A percentile compares a stretch with the other conserved stretches of the same genome.
Evolutionary conservation across 2,888 invertebrate genomes (phyloP).

Genomic region (Phengaris alcon): DNA sequence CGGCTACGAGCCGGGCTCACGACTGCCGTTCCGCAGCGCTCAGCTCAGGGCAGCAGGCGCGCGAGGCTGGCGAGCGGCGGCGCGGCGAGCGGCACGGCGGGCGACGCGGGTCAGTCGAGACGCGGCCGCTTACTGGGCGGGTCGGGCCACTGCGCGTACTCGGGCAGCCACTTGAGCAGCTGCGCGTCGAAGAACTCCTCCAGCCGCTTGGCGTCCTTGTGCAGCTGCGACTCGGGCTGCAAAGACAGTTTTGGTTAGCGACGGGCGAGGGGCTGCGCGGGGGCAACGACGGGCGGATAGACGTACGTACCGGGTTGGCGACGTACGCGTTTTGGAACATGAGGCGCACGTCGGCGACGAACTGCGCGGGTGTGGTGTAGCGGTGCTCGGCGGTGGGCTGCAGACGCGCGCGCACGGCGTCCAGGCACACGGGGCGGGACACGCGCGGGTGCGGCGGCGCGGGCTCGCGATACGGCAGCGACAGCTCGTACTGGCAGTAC

Average conservation of each 20-base stretch:
- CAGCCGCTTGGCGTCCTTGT: slow-evolving; percentile 87
- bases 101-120: slow-evolving; percentile 46
- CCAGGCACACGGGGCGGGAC: slow-evolving; percentile 90
- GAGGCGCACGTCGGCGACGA: slow-evolving; percentile 89
- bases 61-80: slow-evolving; percentile 22
- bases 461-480: slow-evolving; percentile 92
- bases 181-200: slow-evolving; percentile 93
- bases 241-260: neutral
- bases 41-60: slow-evolving; percentile 9
- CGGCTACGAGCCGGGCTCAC: slow-evolving; percentile 3
- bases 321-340: slow-evolving; percentile 93
- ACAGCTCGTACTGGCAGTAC: slow-evolving; percentile 94
- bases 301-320: slow-evolving; percentile 90
- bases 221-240: slow-evolving; percentile 88
- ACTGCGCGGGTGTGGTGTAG: slow-evolving; percentile 86
- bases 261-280: neutral
- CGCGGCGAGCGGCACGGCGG: slow-evolving; percentile 33
- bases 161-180: slow-evolving; percentile 89
- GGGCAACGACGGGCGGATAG: neutral
- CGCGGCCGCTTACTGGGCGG: slow-evolving; percentile 60
- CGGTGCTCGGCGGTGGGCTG: slow-evolving; percentile 85
- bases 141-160: slow-evolving; percentile 80
- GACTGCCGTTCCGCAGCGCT: no score
- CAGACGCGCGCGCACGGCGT: slow-evolving; percentile 88
- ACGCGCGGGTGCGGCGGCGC: slow-evolving; percentile 85